phyloP scores from a whole-genome alignment of 2,888 invertebrate genomes.

The Isoperla grammatica region DNA sequence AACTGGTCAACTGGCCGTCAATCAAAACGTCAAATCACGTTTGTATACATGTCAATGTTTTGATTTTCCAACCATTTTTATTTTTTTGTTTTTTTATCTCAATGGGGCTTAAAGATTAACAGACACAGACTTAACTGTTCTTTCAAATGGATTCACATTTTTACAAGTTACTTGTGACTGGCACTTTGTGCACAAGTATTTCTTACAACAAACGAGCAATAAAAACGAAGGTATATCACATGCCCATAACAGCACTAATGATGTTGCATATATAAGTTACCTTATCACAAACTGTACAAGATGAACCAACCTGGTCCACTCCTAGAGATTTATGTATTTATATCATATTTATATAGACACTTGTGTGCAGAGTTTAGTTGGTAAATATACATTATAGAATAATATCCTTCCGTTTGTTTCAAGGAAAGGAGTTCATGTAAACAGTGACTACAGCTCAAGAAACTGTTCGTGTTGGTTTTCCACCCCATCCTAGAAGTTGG shows the following conservation, averaged over 20 bases:
- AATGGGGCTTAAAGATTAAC: constrained; percentile 1
- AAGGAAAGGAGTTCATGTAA: constrained; percentile 20
- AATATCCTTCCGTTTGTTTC: constrained; percentile 20
- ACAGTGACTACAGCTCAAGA: constrained; percentile 25
- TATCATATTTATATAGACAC: constrained; percentile 27
- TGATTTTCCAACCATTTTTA: constrained; percentile 1
- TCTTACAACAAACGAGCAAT: constrained; percentile 5
- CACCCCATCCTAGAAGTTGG: constrained; percentile 26
- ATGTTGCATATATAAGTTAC: constrained; percentile 27
- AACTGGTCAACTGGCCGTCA: background rate
- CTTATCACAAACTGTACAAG: constrained; percentile 31
- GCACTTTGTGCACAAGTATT: background rate
- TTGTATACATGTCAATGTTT: constrained; percentile 3
- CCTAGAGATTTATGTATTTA: constrained; percentile 19
- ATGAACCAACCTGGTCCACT: constrained; percentile 19
- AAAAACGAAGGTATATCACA: constrained; percentile 24
- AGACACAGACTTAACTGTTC: background rate
- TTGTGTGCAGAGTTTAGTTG: constrained; percentile 28
- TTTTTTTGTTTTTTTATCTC: constrained; percentile 3
- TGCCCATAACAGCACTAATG: constrained; percentile 29
- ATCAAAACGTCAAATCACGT: constrained; percentile 12
- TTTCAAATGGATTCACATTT: background rate
- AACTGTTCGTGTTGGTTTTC: constrained; percentile 22
- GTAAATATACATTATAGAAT: constrained; percentile 1
- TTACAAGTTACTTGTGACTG: background rate